Base-by-base conservation (phyloP, 2,888 invertebrate genomes). In the Hydraecia micacea region DNA sequence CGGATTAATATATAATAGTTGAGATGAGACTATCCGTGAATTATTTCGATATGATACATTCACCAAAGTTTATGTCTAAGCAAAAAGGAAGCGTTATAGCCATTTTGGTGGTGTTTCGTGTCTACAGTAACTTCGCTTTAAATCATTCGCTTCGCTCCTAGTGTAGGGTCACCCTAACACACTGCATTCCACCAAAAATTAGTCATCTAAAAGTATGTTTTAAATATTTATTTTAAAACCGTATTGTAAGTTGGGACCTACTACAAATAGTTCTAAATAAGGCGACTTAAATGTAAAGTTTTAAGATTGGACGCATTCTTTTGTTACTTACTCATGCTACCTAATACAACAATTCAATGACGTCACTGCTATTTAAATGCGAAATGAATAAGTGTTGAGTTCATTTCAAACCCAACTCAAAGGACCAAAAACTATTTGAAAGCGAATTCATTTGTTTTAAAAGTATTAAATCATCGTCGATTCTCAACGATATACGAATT, bases 191-290 rank as follows among this genome's bases (percentile, higher is more conserved):
- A 70, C 6, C 0, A 69, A 62, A 36, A 74, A 82, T 80, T 81
- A 83, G 82, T 88, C 85, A 87, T 77, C 75, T 80, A 81, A 88
- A 87, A 87, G 72, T 66, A 80, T 77, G 67, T 66, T n/a, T 66
- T n/a, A n/a, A 73, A 67, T 68, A 79, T 83, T 72, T 66, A 70
- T 82, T 88, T 66, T 42, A 55, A 81, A 76, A 66, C 32, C 21
- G 46, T 76, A 9, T 72, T 71, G 39, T 66, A 52, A 73, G 73
- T 65, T 72, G 32, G 21, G 52, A 42, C 62, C 72, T 79, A 62
- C 11, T 62, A 62, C 4, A 67, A 76, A 73, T 78, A 81, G 2
- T 75, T 81, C 4, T 58, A 70, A 81, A 77, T 32, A 75, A 65
- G 36, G 69, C 65, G 28, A 69, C 32, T 32, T 58, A 13, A 80